Percentiles rank a stretch among this genome's conserved stretches.
Evolutionary conservation across 1,140 invertebrate genomes (phyloP).

Genomic region (Sitobion miscanthi): DNA sequence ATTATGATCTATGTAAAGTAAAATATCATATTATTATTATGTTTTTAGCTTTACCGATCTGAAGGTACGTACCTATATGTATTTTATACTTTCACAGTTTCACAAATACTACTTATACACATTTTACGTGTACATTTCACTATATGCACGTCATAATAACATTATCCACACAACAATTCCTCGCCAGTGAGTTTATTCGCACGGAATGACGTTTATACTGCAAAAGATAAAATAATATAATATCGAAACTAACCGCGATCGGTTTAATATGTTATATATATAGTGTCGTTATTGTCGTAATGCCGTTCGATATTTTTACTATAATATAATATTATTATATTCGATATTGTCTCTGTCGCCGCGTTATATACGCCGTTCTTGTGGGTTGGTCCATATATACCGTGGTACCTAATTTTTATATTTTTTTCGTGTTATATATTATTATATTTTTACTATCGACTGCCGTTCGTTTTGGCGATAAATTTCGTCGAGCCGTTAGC

Average conservation of each 20-base stretch:
- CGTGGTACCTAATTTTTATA: not conserved
- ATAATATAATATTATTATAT: not conserved
- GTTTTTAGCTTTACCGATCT: slow-evolving; percentile 9
- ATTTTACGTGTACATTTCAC: not conserved
- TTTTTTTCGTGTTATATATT: not conserved
- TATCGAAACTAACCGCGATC: not conserved
- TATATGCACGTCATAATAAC: not conserved
- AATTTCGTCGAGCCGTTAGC: not conserved
- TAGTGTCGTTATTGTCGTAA: not conserved
- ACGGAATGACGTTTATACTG: not conserved
- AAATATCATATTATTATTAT: not conserved
- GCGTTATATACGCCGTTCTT: no score
- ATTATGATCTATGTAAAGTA: not conserved
- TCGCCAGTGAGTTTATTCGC: not conserved
- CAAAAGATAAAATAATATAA: not conserved
- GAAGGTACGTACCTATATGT: not conserved
- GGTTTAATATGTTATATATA: not conserved
- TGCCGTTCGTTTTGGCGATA: not conserved
- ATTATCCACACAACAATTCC: not conserved
- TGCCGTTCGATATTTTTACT: not conserved
- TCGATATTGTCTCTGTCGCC: not conserved
- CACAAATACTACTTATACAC: not conserved
- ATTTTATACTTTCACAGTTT: not conserved
- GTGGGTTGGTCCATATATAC: not conserved
- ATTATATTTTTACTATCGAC: not conserved